Evolutionary conservation across 1,140 invertebrate genomes (phyloP).

Genomic region (Brachionus sp.): DNA sequence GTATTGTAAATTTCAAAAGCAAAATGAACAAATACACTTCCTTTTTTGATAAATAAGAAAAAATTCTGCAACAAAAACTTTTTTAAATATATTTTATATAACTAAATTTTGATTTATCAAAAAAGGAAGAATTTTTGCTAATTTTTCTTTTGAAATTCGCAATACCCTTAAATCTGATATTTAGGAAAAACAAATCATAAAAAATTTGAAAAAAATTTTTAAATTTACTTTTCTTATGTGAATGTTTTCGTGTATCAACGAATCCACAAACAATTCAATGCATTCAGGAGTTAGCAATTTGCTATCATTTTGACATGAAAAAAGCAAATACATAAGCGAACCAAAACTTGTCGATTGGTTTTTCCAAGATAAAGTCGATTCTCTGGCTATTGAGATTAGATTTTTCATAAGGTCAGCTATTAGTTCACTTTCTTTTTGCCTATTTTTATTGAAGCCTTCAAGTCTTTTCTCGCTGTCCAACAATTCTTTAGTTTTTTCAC

Average conservation of each 20-base stretch:
- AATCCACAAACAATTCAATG: constrained; percentile 25
- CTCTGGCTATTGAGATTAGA: constrained; percentile 47
- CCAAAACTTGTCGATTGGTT: constrained; percentile 33
- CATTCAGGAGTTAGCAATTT: not conserved
- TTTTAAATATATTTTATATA: too few relatives aligned
- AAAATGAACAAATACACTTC: too few relatives aligned
- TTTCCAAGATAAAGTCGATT: constrained; percentile 38
- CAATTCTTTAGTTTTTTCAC: not conserved
- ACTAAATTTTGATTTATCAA: too few relatives aligned
- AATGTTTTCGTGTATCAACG: constrained; percentile 29
- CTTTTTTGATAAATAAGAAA: too few relatives aligned
- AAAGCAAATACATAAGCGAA: constrained; percentile 3
- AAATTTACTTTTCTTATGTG: constrained; percentile 1
- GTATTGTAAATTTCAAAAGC: too few relatives aligned
- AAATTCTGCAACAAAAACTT: too few relatives aligned
- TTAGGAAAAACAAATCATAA: too few relatives aligned
- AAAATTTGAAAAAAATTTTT: too few relatives aligned
- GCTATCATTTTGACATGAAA: constrained; percentile 13
- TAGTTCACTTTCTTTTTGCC: constrained; percentile 11
- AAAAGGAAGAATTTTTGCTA: too few relatives aligned
- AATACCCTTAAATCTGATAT: too few relatives aligned
- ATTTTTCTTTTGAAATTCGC: too few relatives aligned
- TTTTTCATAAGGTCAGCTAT: constrained; percentile 46
- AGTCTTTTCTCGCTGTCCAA: constrained; percentile 60
- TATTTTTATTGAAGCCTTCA: constrained; percentile 58